These are phyloP conservation scores for Entomobrya multifasciata DNA, from an alignment of 2,888 invertebrate genomes.

Conservation along the genomic window DNA sequence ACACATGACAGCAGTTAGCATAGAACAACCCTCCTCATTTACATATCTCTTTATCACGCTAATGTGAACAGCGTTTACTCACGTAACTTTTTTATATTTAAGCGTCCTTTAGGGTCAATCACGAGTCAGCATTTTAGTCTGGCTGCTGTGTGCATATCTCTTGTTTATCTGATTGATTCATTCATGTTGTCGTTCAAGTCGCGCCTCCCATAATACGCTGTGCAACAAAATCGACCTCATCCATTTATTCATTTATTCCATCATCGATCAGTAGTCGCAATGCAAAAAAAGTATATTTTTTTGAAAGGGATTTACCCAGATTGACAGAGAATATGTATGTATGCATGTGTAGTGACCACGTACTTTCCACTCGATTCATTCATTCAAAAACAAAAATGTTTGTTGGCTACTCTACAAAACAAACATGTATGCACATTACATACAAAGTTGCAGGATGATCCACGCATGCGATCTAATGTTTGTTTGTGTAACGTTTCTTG, in stretches of 20 bases:
- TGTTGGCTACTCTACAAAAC: neutral
- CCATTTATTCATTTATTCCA: neutral
- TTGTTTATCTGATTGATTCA: neutral
- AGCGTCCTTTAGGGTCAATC: slow-evolving; percentile 32
- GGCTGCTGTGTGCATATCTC: neutral
- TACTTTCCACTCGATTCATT: slow-evolving; percentile 23
- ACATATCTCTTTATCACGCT: too few species aligned
- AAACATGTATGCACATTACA: neutral
- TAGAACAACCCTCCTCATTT: too few species aligned
- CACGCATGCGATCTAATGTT: too few species aligned
- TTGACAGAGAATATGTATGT: neutral
- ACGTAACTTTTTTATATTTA: neutral
- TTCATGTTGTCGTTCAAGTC: neutral
- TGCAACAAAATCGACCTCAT: too few species aligned
- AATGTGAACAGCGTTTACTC: neutral
- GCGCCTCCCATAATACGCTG: neutral
- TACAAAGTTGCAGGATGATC: too few species aligned
- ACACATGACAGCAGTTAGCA: too few species aligned
- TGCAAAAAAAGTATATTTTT: slow-evolving; percentile 2
- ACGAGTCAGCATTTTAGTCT: slow-evolving; percentile 22
- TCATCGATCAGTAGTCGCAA: neutral
- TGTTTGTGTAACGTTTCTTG: neutral
- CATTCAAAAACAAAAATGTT: neutral
- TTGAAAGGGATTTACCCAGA: slow-evolving; percentile 22
- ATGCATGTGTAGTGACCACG: neutral